Percentiles rank a stretch among this genome's conserved stretches.
Conservation (phyloP, 2,113 vertebrate genomes). For the Empidonax alnorum region DNA sequence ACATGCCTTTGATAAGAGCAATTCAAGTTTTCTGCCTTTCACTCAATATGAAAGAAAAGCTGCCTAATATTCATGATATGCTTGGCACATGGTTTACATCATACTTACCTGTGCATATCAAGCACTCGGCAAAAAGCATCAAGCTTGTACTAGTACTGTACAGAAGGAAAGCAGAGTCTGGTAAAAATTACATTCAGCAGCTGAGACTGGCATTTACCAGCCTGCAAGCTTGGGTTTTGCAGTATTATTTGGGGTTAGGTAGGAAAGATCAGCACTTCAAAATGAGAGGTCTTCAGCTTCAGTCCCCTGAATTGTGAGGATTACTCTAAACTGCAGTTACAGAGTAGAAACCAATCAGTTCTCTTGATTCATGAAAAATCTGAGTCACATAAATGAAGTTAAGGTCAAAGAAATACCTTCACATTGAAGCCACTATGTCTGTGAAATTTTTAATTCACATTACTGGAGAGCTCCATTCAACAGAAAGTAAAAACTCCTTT, state of each 20-base stretch:
- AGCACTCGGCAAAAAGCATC: neutral
- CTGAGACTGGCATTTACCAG: neutral
- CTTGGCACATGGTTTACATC: neutral
- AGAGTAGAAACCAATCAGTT: neutral
- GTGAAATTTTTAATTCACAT: neutral
- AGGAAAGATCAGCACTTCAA: neutral
- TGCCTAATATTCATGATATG: neutral
- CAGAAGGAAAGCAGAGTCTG: neutral
- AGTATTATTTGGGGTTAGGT: neutral
- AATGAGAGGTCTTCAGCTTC: neutral
- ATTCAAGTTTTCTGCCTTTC: neutral
- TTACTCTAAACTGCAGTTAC: neutral
- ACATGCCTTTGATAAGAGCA: neutral
- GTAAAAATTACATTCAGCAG: neutral
- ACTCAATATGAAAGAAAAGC: neutral
- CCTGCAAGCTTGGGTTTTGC: neutral
- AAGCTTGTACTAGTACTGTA: neutral
- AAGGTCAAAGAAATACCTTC: neutral
- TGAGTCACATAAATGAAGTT: neutral
- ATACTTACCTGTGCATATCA: neutral
- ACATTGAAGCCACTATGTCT: neutral
- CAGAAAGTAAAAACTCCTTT: neutral
- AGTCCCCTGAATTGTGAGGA: neutral
- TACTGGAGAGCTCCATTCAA: neutral
- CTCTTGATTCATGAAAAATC: neutral